Evolutionary conservation across 1,140 invertebrate species (phyloP).

Genomic region (Portunus trituberculatus): DNA sequence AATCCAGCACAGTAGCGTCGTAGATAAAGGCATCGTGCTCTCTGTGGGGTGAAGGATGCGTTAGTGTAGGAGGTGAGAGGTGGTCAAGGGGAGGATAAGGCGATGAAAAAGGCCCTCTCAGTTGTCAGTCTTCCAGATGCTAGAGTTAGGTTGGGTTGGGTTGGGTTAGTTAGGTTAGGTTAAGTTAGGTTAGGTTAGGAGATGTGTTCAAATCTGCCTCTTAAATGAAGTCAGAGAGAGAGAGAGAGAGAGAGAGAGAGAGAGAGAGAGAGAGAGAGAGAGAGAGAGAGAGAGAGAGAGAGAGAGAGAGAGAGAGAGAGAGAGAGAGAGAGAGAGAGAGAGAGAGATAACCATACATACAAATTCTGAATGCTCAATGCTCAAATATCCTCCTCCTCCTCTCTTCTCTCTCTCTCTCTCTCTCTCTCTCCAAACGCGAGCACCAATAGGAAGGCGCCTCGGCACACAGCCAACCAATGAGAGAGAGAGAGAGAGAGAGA

Average conservation of each 20-base stretch:
- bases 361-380: not conserved
- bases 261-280: not conserved
- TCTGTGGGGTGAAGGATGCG: constrained; percentile 65
- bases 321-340: not conserved
- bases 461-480: too few relatives aligned
- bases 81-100: too few relatives aligned
- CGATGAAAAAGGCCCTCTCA: too few relatives aligned
- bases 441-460: not conserved
- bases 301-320: not conserved
- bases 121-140: too few relatives aligned
- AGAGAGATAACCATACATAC: not conserved
- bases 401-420: too few relatives aligned
- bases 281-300: constrained; percentile 24
- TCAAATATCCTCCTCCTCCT: not conserved
- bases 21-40: constrained; percentile 98
- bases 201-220: too few relatives aligned
- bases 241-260: not conserved
- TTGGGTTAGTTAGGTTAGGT: too few relatives aligned
- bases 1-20: constrained; percentile 98
- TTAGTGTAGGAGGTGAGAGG: not conserved
- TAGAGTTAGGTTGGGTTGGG: too few relatives aligned
- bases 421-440: not conserved
- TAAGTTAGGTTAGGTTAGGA: too few relatives aligned
- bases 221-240: too few relatives aligned
- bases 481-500: constrained; percentile 11